Conservation (phyloP, 2,797 vertebrate genomes). For the Clarias pachynema region DNA sequence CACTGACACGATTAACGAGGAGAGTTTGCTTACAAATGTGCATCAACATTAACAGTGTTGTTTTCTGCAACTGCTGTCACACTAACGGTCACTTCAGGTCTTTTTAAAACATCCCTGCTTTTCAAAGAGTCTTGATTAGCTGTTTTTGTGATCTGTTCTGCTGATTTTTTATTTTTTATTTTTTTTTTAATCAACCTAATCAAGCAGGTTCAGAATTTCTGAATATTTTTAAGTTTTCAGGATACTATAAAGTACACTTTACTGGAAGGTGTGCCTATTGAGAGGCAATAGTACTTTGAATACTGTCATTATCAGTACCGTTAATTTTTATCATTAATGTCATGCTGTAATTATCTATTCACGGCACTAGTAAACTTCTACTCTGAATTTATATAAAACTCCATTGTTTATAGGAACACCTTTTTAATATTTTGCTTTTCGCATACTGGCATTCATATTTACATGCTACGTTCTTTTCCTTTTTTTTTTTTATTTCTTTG, state of each 20-base stretch:
- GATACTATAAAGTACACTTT: not conserved
- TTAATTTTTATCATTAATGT: slow-evolving; percentile 6
- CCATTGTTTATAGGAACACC: slow-evolving; percentile 26
- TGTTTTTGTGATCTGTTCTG: not conserved
- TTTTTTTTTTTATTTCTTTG: slow-evolving; percentile 37
- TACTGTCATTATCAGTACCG: not conserved
- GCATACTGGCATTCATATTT: slow-evolving; percentile 39
- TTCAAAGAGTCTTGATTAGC: not conserved
- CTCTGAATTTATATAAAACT: slow-evolving; percentile 2
- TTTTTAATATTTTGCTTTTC: slow-evolving; percentile 25
- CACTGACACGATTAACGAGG: not conserved
- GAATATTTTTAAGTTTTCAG: not conserved
- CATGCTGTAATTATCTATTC: slow-evolving; percentile 30
- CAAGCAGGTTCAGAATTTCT: not conserved
- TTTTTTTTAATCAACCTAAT: not conserved
- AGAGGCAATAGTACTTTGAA: not conserved
- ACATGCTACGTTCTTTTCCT: slow-evolving; percentile 36
- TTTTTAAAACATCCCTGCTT: not conserved
- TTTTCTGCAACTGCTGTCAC: not conserved
- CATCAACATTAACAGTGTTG: not conserved
- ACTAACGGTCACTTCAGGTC: not conserved
- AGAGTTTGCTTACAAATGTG: not conserved
- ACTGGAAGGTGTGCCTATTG: not conserved
- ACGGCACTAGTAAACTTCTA: slow-evolving; percentile 17
- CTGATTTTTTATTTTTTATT: not conserved